Conservation (phyloP, 2,888 invertebrate genomes). For the Tipula confusa region DNA sequence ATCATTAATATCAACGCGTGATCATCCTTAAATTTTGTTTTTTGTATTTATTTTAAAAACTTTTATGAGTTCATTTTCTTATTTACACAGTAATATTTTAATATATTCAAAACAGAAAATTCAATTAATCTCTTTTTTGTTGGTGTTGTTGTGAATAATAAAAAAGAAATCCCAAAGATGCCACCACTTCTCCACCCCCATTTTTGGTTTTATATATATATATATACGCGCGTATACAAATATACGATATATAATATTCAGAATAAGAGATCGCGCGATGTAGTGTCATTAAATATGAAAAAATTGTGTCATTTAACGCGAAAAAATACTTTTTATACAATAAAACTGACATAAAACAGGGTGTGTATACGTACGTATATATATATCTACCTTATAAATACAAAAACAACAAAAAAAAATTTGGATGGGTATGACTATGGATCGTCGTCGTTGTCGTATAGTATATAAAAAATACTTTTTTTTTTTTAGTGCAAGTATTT, state of each 20-base stretch:
- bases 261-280: constrained; percentile 25
- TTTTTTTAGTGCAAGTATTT: constrained; percentile 20
- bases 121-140: neutral
- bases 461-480: neutral
- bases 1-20: constrained; percentile 20
- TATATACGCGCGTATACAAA: neutral
- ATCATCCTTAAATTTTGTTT: neutral
- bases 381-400: neutral
- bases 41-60: neutral
- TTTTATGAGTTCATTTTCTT: constrained; percentile 25
- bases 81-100: neutral
- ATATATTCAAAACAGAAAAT: constrained; percentile 14
- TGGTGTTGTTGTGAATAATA: neutral
- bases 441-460: neutral
- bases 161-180: constrained; percentile 14
- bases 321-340: constrained; percentile 6
- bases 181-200: constrained; percentile 25
- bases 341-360: constrained; percentile 25
- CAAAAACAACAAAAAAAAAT: neutral
- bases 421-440: neutral
- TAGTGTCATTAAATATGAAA: constrained; percentile 12
- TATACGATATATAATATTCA: neutral
- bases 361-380: neutral
- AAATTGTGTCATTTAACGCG: constrained; percentile 25
- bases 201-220: neutral